These are phyloP conservation scores for Psephotus haematonotus DNA, from an alignment of 2,113 vertebrate species.

Conservation along the genomic window DNA sequence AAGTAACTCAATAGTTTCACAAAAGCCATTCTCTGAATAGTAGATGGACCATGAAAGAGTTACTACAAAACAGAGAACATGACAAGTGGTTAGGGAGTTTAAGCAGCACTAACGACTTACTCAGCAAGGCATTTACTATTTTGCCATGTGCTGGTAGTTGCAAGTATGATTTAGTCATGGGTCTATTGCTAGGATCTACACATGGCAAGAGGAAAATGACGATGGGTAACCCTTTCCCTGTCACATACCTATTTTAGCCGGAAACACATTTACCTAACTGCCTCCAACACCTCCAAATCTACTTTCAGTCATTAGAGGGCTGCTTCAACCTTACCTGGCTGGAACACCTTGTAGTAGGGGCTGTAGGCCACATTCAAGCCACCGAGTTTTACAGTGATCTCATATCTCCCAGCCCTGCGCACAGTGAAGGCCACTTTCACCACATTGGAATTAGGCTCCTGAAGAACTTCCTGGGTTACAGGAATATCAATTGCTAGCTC, in stretches of 20 bases:
- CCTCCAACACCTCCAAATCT: neutral
- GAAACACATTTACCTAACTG: neutral
- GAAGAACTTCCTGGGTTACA: constrained; percentile 94
- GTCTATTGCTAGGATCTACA: neutral
- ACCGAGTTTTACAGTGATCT: constrained; percentile 92
- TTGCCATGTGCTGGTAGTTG: neutral
- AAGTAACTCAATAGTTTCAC: neutral
- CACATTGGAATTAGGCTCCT: constrained; percentile 90
- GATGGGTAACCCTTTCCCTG: neutral
- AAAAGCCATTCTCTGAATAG: neutral
- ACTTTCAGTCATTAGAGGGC: neutral
- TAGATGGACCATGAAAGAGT: neutral
- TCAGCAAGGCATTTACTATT: neutral
- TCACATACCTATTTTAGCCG: neutral
- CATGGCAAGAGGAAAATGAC: neutral
- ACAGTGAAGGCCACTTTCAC: constrained; percentile 98
- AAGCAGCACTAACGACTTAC: neutral
- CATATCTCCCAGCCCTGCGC: constrained; percentile 93
- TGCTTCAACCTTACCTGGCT: constrained; percentile 83
- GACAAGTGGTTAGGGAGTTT: neutral
- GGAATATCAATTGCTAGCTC: constrained; percentile 96
- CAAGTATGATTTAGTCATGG: neutral
- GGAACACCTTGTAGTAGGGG: constrained; percentile 97
- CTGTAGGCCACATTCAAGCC: constrained; percentile 96
- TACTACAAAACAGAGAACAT: neutral